A percentile compares a stretch with the other conserved stretches of the same genome.
phyloP scores from a whole-genome alignment of 2,888 invertebrate species.

The Diarsia mendica region DNA sequence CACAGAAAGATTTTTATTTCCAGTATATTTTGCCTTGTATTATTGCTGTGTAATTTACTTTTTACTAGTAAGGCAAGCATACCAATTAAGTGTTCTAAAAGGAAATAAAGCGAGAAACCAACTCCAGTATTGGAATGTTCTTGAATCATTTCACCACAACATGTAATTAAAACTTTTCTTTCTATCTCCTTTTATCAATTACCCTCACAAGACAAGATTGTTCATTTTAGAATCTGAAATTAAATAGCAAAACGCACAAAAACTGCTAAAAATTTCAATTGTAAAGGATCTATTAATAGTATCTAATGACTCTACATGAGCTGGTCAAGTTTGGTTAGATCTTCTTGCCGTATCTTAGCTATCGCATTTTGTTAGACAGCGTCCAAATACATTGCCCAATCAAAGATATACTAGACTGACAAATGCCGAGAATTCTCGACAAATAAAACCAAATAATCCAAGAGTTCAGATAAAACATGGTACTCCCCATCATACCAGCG shows the following conservation, averaged over 20 bases:
- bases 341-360: slow-evolving; percentile 13
- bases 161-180: neutral
- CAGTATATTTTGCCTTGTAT: neutral
- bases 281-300: slow-evolving; percentile 65
- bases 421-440: slow-evolving; percentile 36
- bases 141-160: slow-evolving; percentile 2
- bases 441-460: slow-evolving; percentile 65
- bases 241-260: slow-evolving; percentile 33
- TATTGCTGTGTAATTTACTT: neutral
- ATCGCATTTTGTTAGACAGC: slow-evolving; percentile 7
- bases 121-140: neutral
- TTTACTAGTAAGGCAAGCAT: neutral
- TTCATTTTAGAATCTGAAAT: slow-evolving; percentile 10
- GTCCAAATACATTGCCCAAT: neutral
- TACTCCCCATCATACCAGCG: slow-evolving; percentile 71
- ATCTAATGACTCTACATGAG: slow-evolving; percentile 49
- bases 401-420: slow-evolving; percentile 10
- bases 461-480: slow-evolving; percentile 71
- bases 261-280: slow-evolving; percentile 37
- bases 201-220: neutral
- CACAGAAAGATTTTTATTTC: neutral
- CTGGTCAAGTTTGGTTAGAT: slow-evolving; percentile 67
- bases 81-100: neutral
- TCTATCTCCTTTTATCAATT: neutral
- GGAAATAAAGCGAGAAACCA: slow-evolving; percentile 2